A percentile compares a stretch with the other conserved stretches of the same genome.
Conservation (phyloP, 2,797 vertebrate species). For the Artibeus jamaicensis region DNA sequence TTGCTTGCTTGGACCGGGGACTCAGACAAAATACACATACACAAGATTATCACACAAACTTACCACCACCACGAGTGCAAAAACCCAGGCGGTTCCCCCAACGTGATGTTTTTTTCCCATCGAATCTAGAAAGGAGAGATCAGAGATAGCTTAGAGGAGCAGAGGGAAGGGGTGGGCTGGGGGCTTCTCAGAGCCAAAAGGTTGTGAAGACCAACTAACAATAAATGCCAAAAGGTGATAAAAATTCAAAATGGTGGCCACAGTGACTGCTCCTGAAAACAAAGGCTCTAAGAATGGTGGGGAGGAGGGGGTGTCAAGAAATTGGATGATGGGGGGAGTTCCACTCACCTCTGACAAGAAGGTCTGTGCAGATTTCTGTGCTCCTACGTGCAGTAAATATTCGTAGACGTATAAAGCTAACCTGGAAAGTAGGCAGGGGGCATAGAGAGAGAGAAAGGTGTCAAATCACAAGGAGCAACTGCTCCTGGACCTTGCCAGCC, state of each 20-base stretch:
- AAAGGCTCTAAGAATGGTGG: slow-evolving; percentile 78
- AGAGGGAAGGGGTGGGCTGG: background rate
- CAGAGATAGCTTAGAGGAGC: slow-evolving; percentile 43
- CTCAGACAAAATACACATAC: slow-evolving; percentile 49
- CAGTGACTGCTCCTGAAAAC: slow-evolving; percentile 81
- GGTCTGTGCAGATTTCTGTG: slow-evolving; percentile 99
- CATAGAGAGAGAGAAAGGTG: background rate
- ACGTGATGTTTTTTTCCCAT: slow-evolving; percentile 99
- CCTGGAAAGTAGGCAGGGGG: slow-evolving; percentile 77
- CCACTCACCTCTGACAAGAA: slow-evolving; percentile 96
- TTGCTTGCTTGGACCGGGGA: slow-evolving; percentile 53
- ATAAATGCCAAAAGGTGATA: slow-evolving; percentile 85
- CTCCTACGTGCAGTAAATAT: slow-evolving; percentile 98
- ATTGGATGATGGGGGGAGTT: slow-evolving; percentile 65
- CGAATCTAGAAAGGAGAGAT: slow-evolving; percentile 88
- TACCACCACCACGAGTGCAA: slow-evolving; percentile 99
- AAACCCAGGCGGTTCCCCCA: slow-evolving; percentile 97
- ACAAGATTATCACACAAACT: slow-evolving; percentile 81
- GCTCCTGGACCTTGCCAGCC: slow-evolving; percentile 23
- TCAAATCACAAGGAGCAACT: background rate
- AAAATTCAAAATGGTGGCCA: slow-evolving; percentile 85
- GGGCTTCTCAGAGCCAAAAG: slow-evolving; percentile 61
- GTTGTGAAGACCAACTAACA: slow-evolving; percentile 75
- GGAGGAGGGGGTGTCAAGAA: slow-evolving; percentile 65
- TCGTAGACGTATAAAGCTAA: slow-evolving; percentile 98